phyloP scores from a whole-genome alignment of 2,888 invertebrate species.

The Brenthis hecate region DNA sequence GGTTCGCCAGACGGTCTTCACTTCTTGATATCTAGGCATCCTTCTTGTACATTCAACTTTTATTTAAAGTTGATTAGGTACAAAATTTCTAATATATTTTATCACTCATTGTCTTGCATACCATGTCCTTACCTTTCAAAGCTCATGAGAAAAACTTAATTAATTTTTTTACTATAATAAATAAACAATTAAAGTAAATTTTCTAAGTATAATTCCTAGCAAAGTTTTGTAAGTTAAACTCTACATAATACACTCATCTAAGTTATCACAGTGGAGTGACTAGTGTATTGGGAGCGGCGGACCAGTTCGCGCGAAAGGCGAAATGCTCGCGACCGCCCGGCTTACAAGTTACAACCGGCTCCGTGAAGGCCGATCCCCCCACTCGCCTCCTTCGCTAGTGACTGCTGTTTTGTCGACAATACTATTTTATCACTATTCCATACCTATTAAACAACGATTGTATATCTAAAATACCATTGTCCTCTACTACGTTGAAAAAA shows the following conservation, averaged over 20 bases:
- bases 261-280: slow-evolving; percentile 35
- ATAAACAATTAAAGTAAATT: neutral
- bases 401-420: slow-evolving; percentile 65
- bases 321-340: slow-evolving; percentile 72
- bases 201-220: neutral
- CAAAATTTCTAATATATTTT: too few species aligned
- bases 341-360: slow-evolving; percentile 72
- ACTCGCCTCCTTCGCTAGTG: slow-evolving; percentile 63
- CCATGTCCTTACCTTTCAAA: too few species aligned
- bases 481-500: neutral
- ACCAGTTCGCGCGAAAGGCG: slow-evolving; percentile 77
- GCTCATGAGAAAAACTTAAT: neutral
- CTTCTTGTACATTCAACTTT: slow-evolving; percentile 33
- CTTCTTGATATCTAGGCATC: slow-evolving; percentile 49
- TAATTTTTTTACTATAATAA: neutral
- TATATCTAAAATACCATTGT: neutral
- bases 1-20: slow-evolving; percentile 64
- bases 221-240: slow-evolving; percentile 4
- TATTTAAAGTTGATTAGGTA: neutral
- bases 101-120: too few species aligned
- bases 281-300: slow-evolving; percentile 66
- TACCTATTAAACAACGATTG: neutral
- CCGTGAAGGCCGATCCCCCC: slow-evolving; percentile 77
- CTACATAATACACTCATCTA: slow-evolving; percentile 16
- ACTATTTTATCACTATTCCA: slow-evolving; percentile 23